Evolutionary conservation across 1,140 invertebrate species (phyloP), one percentile per base, ranked within the genome.

Genomic region (Caenorhabditis inopinata): DNA sequence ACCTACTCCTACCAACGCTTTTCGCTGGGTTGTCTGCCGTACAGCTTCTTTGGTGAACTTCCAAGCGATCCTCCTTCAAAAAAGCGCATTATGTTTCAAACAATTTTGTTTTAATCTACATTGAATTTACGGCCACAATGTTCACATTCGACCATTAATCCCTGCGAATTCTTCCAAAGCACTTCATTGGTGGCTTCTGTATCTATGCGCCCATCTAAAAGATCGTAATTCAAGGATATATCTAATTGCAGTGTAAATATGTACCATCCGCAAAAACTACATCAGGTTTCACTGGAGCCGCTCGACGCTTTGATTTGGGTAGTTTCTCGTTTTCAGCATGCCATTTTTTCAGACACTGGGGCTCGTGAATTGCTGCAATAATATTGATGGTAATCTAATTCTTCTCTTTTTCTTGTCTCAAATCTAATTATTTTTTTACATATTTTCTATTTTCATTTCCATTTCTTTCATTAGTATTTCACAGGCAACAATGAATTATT

Each of bases 321-420:
- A 93, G 87, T 85, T 92, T 91, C 7, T 91, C 89, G 85, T 93
- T 93, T 85, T 93, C 92, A 48, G 89, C 85, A 32, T 92, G 90
- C 93, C 93, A 93, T 86, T 93, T 93, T 85, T 92, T 91, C 32
- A 94, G 85, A 85, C 93, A 94, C 83, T 94, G 92, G 1, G 93
- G 93, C 85, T 93, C 92, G 89, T 94, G 93, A 77, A 94, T 93
- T 18, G 89, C 78, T 80, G 18, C 25, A 80, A 53, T 35, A 32
- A 23, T 49, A 12, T 53, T n/a, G n/a, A n/a, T n/a, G n/a, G n/a
- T n/a, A n/a, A n/a, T n/a, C n/a, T n/a, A n/a, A n/a, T n/a, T n/a
- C n/a, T n/a, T n/a, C n/a, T n/a, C n/a, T n/a, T n/a, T n/a, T n/a
- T n/a, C n/a, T n/a, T n/a, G n/a, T n/a, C n/a, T n/a, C n/a, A n/a